Evolutionary conservation across 2,888 invertebrate species (phyloP).

Genomic region (Amblyjoppa fuscipennis): DNA sequence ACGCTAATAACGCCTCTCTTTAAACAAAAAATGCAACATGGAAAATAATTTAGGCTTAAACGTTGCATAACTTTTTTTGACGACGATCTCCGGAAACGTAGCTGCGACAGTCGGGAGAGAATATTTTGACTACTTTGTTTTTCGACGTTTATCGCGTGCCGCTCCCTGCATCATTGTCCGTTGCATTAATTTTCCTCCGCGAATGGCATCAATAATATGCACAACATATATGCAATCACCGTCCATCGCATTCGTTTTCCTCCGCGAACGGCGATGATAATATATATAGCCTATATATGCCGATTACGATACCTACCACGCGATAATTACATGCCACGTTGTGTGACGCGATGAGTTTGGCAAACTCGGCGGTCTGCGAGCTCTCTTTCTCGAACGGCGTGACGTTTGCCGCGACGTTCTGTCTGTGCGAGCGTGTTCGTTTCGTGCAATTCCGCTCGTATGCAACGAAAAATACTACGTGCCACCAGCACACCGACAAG

Average conservation of each 20-base stretch:
- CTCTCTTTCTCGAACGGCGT: not conserved
- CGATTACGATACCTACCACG: conserved; percentile 1
- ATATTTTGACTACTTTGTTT: conserved; percentile 43
- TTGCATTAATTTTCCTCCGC: conserved; percentile 1
- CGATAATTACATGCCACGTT: conserved; percentile 6
- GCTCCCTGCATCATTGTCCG: not conserved
- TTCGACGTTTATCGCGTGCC: conserved; percentile 1
- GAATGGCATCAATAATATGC: not conserved
- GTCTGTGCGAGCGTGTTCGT: conserved; percentile 56
- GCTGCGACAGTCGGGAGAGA: not conserved
- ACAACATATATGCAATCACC: not conserved
- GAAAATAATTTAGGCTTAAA: no score
- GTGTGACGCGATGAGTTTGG: conserved; percentile 10
- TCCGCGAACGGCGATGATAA: not conserved
- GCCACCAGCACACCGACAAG: not conserved
- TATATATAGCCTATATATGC: conserved; percentile 1
- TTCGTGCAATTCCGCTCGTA: conserved; percentile 1
- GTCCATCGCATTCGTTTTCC: not conserved
- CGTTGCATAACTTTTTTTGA: not conserved
- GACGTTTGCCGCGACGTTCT: conserved; percentile 57
- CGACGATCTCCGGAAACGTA: conserved; percentile 16
- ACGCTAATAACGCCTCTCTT: no score
- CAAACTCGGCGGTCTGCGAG: not conserved
- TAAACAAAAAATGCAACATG: no score
- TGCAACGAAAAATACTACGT: not conserved